Percentiles rank a stretch among this genome's conserved stretches.
phyloP scores from a whole-genome alignment of 2,797 vertebrate genomes.

The Cyprinodon diabolis region DNA sequence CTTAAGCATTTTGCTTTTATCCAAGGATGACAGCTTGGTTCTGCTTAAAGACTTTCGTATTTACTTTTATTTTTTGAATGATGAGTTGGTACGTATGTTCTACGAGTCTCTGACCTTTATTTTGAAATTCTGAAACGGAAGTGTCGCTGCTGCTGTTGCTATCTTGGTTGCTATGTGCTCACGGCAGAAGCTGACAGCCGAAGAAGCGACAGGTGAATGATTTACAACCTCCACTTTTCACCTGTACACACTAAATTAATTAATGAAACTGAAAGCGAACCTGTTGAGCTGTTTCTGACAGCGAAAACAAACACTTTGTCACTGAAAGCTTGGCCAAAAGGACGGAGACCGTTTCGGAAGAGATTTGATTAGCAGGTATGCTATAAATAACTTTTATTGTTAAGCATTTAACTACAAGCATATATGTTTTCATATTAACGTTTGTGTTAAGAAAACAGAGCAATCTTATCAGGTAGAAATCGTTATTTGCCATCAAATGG shows the following conservation, averaged over 20 bases:
- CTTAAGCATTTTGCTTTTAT: neutral
- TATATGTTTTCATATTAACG: neutral
- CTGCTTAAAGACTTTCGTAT: too few species aligned
- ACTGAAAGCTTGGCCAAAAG: conserved; percentile 10
- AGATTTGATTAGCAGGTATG: conserved; percentile 70
- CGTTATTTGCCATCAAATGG: neutral
- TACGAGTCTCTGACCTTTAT: conserved; percentile 32
- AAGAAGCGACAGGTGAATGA: conserved; percentile 69
- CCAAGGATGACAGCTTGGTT: neutral
- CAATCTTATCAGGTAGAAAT: neutral
- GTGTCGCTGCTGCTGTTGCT: accelerated
- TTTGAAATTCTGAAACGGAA: conserved; percentile 41
- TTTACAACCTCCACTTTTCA: conserved; percentile 19
- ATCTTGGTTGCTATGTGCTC: conserved; percentile 31
- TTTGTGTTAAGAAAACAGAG: neutral
- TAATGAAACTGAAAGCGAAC: neutral
- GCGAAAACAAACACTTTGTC: neutral
- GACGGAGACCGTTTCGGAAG: conserved; percentile 30
- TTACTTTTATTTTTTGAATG: too few species aligned
- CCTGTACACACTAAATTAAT: conserved; percentile 4
- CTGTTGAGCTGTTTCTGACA: conserved; percentile 11
- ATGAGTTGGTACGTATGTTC: too few species aligned
- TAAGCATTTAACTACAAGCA: neutral
- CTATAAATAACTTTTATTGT: conserved; percentile 61
- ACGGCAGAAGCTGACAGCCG: conserved; percentile 44